These are phyloP conservation scores for Coptodon bakossiorum DNA, from an alignment of 2,113 vertebrate species.

Conservation along the genomic window DNA sequence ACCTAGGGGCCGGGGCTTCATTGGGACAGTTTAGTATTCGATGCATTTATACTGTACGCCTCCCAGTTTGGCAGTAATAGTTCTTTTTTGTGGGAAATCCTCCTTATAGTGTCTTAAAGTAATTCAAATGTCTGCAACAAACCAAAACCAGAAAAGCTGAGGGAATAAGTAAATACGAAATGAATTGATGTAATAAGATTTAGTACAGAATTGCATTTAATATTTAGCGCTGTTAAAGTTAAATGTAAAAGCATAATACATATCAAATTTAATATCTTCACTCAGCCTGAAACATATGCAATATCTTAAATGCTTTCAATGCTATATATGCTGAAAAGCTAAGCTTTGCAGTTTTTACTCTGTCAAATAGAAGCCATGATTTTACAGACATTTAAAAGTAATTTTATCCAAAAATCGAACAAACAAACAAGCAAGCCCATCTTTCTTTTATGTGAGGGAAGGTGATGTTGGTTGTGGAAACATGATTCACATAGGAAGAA, in stretches of 20 bases:
- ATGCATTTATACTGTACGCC: not conserved
- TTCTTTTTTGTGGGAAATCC: not conserved
- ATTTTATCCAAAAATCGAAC: not conserved
- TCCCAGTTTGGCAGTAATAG: not conserved
- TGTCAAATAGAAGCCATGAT: not conserved
- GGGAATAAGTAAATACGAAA: not conserved
- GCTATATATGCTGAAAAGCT: not conserved
- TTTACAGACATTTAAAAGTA: not conserved
- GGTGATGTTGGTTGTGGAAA: not conserved
- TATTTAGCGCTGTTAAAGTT: not conserved
- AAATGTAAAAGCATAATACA: not conserved
- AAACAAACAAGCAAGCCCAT: not conserved
- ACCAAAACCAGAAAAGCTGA: not conserved
- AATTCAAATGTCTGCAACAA: not conserved
- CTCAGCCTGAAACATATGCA: not conserved
- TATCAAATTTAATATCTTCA: not conserved
- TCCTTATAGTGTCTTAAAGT: not conserved
- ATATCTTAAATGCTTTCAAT: not conserved
- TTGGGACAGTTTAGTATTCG: not conserved
- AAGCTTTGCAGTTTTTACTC: not conserved
- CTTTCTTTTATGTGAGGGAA: not conserved
- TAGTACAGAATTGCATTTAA: not conserved
- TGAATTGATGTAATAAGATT: not conserved
- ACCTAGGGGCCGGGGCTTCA: not conserved
- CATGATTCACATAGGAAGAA: not conserved